Evolutionary conservation across 1,140 invertebrate genomes (phyloP).

Genomic region (Rhynchophorus ferrugineus): DNA sequence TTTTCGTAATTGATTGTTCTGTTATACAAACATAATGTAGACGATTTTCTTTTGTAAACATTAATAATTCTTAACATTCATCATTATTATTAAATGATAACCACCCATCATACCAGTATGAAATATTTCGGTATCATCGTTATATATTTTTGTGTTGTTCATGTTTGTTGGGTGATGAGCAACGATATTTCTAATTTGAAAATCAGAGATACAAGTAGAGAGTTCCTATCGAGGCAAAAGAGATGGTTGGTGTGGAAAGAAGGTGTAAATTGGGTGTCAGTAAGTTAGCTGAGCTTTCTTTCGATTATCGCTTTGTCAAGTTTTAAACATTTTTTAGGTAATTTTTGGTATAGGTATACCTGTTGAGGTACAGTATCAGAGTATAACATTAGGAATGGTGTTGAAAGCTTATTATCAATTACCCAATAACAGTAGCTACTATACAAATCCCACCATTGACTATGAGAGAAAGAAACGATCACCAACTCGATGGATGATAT

Average conservation of each 20-base stretch:
- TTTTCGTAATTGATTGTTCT: too few relatives aligned
- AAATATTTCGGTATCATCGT: too few relatives aligned
- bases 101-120: too few relatives aligned
- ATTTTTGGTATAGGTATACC: constrained; percentile 36
- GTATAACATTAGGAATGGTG: constrained; percentile 33
- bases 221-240: constrained; percentile 27
- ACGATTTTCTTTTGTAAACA: too few relatives aligned
- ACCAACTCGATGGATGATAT: constrained; percentile 35
- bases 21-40: too few relatives aligned
- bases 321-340: constrained; percentile 23
- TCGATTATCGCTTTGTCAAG: too few relatives aligned
- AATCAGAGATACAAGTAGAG: constrained; percentile 25
- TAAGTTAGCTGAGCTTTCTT: constrained; percentile 20
- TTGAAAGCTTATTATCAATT: constrained; percentile 35
- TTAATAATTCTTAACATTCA: too few relatives aligned
- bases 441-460: constrained; percentile 29
- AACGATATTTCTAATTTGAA: too few relatives aligned
- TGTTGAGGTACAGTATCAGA: constrained; percentile 28
- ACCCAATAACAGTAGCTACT: constrained; percentile 32
- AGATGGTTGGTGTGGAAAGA: constrained; percentile 31
- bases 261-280: constrained; percentile 36
- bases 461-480: constrained; percentile 27
- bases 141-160: too few relatives aligned
- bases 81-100: too few relatives aligned
- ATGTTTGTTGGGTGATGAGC: too few relatives aligned